Conservation (phyloP, 1,140 invertebrate species). For the Brachionus plicatilis region DNA sequence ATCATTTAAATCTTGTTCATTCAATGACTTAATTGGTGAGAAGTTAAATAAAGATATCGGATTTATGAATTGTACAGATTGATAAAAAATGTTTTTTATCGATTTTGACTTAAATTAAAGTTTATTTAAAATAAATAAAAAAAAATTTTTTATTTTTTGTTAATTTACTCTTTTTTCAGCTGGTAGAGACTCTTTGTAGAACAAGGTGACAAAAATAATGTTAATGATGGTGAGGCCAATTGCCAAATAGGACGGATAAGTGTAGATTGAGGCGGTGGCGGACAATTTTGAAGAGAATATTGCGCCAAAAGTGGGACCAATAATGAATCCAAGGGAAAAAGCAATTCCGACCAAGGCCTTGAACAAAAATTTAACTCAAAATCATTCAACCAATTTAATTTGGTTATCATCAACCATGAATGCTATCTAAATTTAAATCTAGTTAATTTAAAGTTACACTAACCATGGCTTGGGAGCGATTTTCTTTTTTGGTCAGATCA, state of each 20-base stretch:
- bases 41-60: constrained; percentile 65
- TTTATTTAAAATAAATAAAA: background rate
- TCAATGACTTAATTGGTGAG: constrained; percentile 52
- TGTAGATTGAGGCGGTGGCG: constrained; percentile 65
- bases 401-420: background rate
- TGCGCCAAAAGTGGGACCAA: constrained; percentile 89
- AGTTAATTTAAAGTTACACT: constrained; percentile 43
- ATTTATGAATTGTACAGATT: constrained; percentile 70
- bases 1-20: constrained; percentile 48
- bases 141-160: constrained; percentile 9
- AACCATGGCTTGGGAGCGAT: constrained; percentile 88
- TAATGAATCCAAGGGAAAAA: constrained; percentile 92
- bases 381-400: background rate
- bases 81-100: constrained; percentile 64
- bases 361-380: constrained; percentile 49
- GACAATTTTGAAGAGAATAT: constrained; percentile 51
- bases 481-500: constrained; percentile 75
- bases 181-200: constrained; percentile 78
- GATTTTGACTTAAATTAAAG: constrained; percentile 60
- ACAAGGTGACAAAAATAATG: constrained; percentile 69
- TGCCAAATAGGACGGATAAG: constrained; percentile 77
- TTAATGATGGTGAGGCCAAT: constrained; percentile 71
- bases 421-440: background rate
- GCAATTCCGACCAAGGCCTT: constrained; percentile 91
- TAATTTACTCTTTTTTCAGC: constrained; percentile 60